Evolutionary conservation across 2,113 vertebrate genomes (phyloP).

Genomic region (Andinoacara biseriatus): DNA sequence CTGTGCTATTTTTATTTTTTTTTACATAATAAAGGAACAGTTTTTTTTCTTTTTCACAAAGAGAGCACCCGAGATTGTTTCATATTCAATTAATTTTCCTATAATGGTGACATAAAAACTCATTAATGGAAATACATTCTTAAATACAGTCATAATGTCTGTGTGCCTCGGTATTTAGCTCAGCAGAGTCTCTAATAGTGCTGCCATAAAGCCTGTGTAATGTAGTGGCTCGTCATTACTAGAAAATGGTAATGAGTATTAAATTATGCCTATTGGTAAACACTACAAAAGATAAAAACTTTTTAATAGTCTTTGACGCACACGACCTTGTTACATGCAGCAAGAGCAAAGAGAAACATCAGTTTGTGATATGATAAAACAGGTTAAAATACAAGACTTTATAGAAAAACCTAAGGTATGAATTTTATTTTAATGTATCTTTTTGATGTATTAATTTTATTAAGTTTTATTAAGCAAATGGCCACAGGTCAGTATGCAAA

Average conservation of each 20-base stretch:
- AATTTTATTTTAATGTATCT: not conserved
- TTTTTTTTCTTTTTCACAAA: not conserved
- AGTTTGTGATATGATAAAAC: not conserved
- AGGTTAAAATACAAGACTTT: not conserved
- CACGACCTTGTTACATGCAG: not conserved
- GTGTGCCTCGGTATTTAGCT: not conserved
- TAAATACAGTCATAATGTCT: not conserved
- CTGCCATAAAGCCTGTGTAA: constrained; percentile 6
- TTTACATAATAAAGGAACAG: not conserved
- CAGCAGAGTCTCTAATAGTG: not conserved
- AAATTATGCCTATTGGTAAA: constrained; percentile 15
- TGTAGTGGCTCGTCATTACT: not conserved
- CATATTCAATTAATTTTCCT: not conserved
- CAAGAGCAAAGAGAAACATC: not conserved
- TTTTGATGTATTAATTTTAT: not conserved
- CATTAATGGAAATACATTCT: not conserved
- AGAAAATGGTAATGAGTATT: constrained; percentile 38
- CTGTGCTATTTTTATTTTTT: no score
- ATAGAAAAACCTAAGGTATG: not conserved
- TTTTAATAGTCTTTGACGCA: not conserved
- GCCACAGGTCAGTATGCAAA: no score
- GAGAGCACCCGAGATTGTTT: not conserved
- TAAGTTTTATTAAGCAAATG: no score
- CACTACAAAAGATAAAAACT: constrained; percentile 11
- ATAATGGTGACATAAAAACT: not conserved